Evolutionary conservation across 2,113 vertebrate species (phyloP).

Genomic region (Vimba vimba): DNA sequence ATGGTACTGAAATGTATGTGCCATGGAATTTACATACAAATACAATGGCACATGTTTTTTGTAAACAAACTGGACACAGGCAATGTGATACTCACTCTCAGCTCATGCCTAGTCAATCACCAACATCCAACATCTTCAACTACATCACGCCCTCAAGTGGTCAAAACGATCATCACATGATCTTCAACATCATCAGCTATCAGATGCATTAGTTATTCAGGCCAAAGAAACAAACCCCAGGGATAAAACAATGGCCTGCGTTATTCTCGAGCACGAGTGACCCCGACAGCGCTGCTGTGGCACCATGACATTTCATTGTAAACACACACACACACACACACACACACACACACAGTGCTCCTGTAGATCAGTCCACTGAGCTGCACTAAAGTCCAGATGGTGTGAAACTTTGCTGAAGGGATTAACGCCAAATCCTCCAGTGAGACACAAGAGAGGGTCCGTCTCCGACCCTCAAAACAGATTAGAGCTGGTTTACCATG

Average conservation of each 20-base stretch:
- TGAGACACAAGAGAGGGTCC: constrained; percentile 59
- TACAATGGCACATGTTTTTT: not conserved
- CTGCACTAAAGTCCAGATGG: constrained; percentile 80
- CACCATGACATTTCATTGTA: constrained; percentile 11
- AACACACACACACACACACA: constrained; percentile 34
- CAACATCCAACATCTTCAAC: not conserved
- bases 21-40: not conserved
- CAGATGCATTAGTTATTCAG: constrained; percentile 33
- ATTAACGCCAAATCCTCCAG: constrained; percentile 77
- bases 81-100: not conserved
- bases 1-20: not conserved
- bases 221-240: constrained; percentile 10
- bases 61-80: not conserved
- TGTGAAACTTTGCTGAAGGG: constrained; percentile 76
- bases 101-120: not conserved
- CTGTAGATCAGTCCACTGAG: constrained; percentile 70
- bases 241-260: constrained; percentile 35
- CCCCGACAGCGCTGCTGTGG: not conserved
- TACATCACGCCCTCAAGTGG: constrained; percentile 74
- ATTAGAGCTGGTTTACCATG: not conserved
- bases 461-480: constrained; percentile 10
- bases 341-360: constrained; percentile 37
- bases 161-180: constrained; percentile 43
- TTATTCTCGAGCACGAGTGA: not conserved
- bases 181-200: constrained; percentile 11